phyloP scores from a whole-genome alignment of 2,113 vertebrate species.

The Amia ocellicauda region DNA sequence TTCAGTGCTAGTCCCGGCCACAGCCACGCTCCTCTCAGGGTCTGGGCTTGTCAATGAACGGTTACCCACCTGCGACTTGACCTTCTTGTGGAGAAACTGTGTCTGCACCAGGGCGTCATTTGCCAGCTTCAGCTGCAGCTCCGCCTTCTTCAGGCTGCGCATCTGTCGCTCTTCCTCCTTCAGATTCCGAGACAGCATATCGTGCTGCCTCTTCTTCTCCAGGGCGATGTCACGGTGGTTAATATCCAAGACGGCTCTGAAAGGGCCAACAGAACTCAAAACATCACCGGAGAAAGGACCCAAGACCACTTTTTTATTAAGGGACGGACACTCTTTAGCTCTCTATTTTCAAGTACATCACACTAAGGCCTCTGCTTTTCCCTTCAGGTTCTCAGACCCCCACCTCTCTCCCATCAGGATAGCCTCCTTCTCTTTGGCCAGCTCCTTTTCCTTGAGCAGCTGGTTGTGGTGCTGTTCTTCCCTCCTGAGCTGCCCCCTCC shows the following conservation, averaged over 20 bases:
- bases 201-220: conserved; percentile 70
- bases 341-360: too few species aligned
- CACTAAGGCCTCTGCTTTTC: too few species aligned
- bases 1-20: too few species aligned
- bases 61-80: conserved; percentile 76
- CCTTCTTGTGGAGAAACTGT: conserved; percentile 54
- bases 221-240: conserved; percentile 59
- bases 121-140: conserved; percentile 64
- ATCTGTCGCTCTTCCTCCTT: conserved; percentile 75
- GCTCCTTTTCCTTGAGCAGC: conserved; percentile 65
- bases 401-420: conserved; percentile 67
- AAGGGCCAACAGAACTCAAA: too few species aligned
- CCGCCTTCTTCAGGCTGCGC: conserved; percentile 71
- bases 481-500: conserved; percentile 58
- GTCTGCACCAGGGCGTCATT: conserved; percentile 61
- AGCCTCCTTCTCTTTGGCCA: conserved; percentile 71
- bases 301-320: too few species aligned
- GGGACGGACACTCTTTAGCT: too few species aligned
- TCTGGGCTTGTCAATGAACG: too few species aligned
- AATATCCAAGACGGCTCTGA: conserved; percentile 76
- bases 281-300: too few species aligned
- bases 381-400: too few species aligned
- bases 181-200: conserved; percentile 63
- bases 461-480: conserved; percentile 57
- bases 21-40: too few species aligned